Evolutionary conservation across 2,113 vertebrate genomes (phyloP).

Genomic region (Blennius ocellaris): DNA sequence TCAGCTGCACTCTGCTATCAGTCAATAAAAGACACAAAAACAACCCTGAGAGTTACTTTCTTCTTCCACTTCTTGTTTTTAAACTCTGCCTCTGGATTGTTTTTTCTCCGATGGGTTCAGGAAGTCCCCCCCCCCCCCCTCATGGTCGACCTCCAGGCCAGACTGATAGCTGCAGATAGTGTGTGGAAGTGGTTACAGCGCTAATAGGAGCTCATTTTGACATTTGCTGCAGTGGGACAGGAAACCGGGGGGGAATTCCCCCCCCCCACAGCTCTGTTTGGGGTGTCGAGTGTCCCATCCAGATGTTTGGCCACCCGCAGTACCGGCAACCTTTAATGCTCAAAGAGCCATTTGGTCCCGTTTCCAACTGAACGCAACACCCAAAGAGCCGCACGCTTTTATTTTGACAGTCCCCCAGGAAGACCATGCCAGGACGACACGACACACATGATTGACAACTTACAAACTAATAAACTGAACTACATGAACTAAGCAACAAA

Average conservation of each 20-base stretch:
- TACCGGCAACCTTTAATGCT: no score
- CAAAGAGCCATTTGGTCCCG: no score
- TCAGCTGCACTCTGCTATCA: not conserved
- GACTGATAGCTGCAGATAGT: slow-evolving; percentile 47
- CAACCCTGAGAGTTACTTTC: not conserved
- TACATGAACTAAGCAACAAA: no score
- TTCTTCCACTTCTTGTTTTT: no score
- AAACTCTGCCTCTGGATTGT: not conserved
- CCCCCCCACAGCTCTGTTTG: slow-evolving; percentile 60
- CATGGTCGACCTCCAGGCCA: slow-evolving; percentile 24
- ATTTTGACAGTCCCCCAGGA: no score
- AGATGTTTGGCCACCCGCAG: slow-evolving; percentile 40
- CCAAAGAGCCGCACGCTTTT: no score
- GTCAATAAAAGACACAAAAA: not conserved
- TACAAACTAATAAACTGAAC: no score
- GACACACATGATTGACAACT: no score
- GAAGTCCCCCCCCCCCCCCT: slow-evolving; percentile 52
- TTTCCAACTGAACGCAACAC: no score
- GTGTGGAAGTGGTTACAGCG: slow-evolving; percentile 19
- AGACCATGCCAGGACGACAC: no score
- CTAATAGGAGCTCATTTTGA: slow-evolving; percentile 56
- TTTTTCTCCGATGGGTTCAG: slow-evolving; percentile 17
- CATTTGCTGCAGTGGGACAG: slow-evolving; percentile 61
- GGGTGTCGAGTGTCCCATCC: no score
- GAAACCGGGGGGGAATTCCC: slow-evolving; percentile 71